Evolutionary conservation across 1,140 invertebrate species (phyloP).

Genomic region (Atta texana): DNA sequence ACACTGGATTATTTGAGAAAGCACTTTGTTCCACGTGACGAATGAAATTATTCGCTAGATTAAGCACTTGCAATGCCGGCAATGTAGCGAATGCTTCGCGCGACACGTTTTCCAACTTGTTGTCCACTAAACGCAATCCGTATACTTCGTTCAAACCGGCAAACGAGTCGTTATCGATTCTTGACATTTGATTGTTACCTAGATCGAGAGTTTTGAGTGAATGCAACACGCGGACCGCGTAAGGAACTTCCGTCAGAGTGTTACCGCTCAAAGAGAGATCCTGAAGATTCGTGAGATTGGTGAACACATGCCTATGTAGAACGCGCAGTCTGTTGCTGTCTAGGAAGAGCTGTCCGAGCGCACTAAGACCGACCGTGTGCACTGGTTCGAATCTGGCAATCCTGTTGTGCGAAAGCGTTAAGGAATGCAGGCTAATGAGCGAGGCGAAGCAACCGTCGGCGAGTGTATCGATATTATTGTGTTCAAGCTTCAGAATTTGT

Average conservation of each 20-base stretch:
- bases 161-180: conserved; percentile 93
- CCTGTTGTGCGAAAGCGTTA: conserved; percentile 91
- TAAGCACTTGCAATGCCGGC: conserved; percentile 94
- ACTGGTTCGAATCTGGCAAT: conserved; percentile 89
- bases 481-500: conserved; percentile 91
- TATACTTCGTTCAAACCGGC: conserved; percentile 92
- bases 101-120: conserved; percentile 94
- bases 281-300: conserved; percentile 92
- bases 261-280: conserved; percentile 96
- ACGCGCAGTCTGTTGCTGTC: conserved; percentile 91
- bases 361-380: conserved; percentile 91
- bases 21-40: conserved; percentile 92
- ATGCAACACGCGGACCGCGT: conserved; percentile 90
- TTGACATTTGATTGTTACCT: conserved; percentile 93
- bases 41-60: conserved; percentile 95
- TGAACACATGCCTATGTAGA: conserved; percentile 91
- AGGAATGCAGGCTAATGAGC: conserved; percentile 91
- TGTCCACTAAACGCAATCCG: conserved; percentile 94
- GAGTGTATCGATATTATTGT: conserved; percentile 91
- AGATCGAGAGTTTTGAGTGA: conserved; percentile 93
- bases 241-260: conserved; percentile 91
- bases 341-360: conserved; percentile 91
- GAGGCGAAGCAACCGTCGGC: conserved; percentile 91
- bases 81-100: conserved; percentile 93
- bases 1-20: conserved; percentile 92